These are phyloP conservation scores for Chloroceryle inda DNA, from an alignment of 2,797 vertebrate genomes.

Conservation along the genomic window DNA sequence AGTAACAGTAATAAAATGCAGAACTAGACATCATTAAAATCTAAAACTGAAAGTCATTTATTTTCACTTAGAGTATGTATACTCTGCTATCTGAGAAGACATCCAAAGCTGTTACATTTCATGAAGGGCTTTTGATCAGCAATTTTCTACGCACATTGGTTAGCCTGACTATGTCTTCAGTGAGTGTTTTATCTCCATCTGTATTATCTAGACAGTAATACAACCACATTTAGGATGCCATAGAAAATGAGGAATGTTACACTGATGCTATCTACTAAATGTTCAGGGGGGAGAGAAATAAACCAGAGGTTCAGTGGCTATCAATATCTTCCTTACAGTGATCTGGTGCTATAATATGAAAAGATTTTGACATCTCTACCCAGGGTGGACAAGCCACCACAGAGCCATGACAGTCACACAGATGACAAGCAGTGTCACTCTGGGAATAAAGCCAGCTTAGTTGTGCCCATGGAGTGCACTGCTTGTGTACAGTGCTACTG, in stretches of 20 bases:
- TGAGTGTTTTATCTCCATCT: not conserved
- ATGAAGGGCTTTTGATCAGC: not conserved
- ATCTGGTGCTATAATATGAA: not conserved
- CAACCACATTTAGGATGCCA: not conserved
- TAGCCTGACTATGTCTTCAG: not conserved
- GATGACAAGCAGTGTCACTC: not conserved
- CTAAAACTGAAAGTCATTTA: not conserved
- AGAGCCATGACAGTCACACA: not conserved
- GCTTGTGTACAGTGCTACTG: not conserved
- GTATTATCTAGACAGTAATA: not conserved
- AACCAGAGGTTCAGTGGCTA: not conserved
- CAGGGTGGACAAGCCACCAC: not conserved
- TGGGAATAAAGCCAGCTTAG: not conserved
- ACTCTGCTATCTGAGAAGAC: not conserved
- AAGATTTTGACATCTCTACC: not conserved
- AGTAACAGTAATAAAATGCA: not conserved
- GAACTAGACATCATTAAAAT: not conserved
- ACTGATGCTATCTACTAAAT: not conserved
- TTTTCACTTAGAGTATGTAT: not conserved
- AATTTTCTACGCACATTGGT: not conserved
- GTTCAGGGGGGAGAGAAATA: not conserved
- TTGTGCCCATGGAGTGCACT: accelerated
- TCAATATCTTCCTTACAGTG: not conserved
- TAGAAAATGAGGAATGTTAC: not conserved
- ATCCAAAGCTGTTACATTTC: not conserved